Evolutionary conservation across 2,113 vertebrate species (phyloP), one percentile per base, ranked within the genome.

Genomic region (Alligator sinensis): DNA sequence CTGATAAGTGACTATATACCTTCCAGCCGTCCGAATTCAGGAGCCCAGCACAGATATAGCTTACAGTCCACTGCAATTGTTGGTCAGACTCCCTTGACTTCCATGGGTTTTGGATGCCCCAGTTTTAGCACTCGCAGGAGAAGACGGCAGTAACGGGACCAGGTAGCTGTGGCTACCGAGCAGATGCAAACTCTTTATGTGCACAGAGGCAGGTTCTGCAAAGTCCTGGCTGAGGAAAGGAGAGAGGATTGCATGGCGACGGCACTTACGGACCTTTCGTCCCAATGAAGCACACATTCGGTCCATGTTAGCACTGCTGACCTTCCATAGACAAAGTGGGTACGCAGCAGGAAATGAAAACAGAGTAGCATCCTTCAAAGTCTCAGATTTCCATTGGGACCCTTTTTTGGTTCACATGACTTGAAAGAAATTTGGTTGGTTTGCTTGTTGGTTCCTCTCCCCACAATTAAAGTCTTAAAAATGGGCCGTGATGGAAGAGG

Each of bases 1-100:
- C 84, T 16, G 89, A 66, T 91, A 82, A 84, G 34, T 66, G 77
- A 80, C 16, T 84, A 62, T n/a, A 34, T 13, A 19, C 6, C 77
- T 63, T 77, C 66, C 55, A 64, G 80, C 86, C 75, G 64, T 88
- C 30, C 80, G 28, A 68, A 64, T 27, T 38, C 22, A 70, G 27
- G 47, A 47, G 47, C 9, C 47, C 47, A 3, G 47, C 47, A 30
- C 17, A 19, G 64, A 30, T 68, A 68, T 47, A 47, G 47, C 16
- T 68, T 30, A 64, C 12, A 38, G 27, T 57, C 38, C 59, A 1
- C 12, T 68, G 86, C 59, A 83, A 80, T 63, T n/a, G 28, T 17
- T 77, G 38, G 3, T 28, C 70, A 64, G 30, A 84, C 63, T 55
- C 81, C 78, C 1, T 27, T 14, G 12, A 22, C 34, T 72, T 82